These are phyloP conservation scores for Escarpia spicata DNA, from an alignment of 2,888 invertebrate species.

Conservation along the genomic window DNA sequence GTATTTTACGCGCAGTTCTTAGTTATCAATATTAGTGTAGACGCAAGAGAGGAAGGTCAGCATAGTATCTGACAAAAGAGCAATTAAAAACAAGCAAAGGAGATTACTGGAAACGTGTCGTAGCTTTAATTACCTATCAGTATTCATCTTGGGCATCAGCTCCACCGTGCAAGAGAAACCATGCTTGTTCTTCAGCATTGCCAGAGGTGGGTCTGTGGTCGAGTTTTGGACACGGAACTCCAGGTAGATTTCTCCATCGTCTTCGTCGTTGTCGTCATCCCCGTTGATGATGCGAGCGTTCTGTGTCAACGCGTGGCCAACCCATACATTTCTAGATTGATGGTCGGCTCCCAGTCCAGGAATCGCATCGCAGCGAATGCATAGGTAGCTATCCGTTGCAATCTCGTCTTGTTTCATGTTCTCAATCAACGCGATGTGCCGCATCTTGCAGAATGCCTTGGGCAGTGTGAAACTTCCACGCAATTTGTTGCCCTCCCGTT, in stretches of 20 bases:
- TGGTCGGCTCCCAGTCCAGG: not conserved
- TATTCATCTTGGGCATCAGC: slow-evolving; percentile 50
- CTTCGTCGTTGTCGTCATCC: slow-evolving; percentile 27
- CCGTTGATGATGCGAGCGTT: not conserved
- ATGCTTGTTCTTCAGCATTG: slow-evolving; percentile 37
- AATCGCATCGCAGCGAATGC: slow-evolving; percentile 48
- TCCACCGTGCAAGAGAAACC: slow-evolving; percentile 47
- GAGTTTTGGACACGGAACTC: slow-evolving; percentile 48
- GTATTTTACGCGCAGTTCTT: no score
- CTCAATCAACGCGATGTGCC: slow-evolving; percentile 46
- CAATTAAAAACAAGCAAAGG: no score
- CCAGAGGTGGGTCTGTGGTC: slow-evolving; percentile 48
- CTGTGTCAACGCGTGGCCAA: slow-evolving; percentile 23
- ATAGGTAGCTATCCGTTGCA: slow-evolving; percentile 47
- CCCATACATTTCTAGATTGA: slow-evolving; percentile 17
- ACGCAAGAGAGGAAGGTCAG: no score
- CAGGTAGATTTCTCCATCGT: slow-evolving; percentile 35
- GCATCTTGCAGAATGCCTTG: slow-evolving; percentile 46
- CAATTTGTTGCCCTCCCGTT: slow-evolving; percentile 22
- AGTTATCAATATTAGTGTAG: no score
- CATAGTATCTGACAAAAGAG: no score
- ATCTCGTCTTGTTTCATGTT: slow-evolving; percentile 30
- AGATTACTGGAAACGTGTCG: no score
- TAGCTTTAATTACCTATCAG: slow-evolving; percentile 46
- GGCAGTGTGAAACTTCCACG: slow-evolving; percentile 44